Evolutionary conservation across 2,888 invertebrate species (phyloP).

Genomic region (Eupsilia transversa): DNA sequence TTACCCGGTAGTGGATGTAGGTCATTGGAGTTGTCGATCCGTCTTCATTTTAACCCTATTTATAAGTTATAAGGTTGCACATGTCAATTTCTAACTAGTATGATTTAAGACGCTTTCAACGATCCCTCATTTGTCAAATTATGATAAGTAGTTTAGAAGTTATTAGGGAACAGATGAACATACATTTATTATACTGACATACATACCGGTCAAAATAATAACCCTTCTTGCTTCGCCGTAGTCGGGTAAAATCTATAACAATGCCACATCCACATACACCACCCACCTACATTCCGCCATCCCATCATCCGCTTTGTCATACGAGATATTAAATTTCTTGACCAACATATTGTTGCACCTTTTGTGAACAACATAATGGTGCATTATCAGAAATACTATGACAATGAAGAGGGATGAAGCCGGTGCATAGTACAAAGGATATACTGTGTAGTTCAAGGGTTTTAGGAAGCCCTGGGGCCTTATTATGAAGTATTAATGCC

Average conservation of each 20-base stretch:
- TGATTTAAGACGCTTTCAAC: too few species aligned
- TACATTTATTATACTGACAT: too few species aligned
- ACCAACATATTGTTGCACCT: conserved; percentile 48
- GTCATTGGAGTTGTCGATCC: too few species aligned
- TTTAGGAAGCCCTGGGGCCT: not conserved
- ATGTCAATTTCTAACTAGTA: not conserved
- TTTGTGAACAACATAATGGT: conserved; percentile 45
- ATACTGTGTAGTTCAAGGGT: not conserved
- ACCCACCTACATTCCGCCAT: not conserved
- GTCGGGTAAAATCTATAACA: too few species aligned
- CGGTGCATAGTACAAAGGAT: not conserved
- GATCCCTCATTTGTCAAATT: too few species aligned
- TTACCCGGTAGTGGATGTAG: too few species aligned
- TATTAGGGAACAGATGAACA: too few species aligned
- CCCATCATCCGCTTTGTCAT: conserved; percentile 60
- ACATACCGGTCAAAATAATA: too few species aligned
- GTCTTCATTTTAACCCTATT: not conserved
- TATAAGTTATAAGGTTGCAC: not conserved
- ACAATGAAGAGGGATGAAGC: conserved; percentile 2
- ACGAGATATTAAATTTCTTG: conserved; percentile 68
- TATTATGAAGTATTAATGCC: too few species aligned
- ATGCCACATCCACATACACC: conserved; percentile 26
- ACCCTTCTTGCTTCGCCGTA: too few species aligned
- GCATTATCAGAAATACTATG: conserved; percentile 40
- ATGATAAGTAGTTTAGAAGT: too few species aligned